Evolutionary conservation across 2,113 vertebrate genomes (phyloP).

Genomic region (Gila orcuttii): DNA sequence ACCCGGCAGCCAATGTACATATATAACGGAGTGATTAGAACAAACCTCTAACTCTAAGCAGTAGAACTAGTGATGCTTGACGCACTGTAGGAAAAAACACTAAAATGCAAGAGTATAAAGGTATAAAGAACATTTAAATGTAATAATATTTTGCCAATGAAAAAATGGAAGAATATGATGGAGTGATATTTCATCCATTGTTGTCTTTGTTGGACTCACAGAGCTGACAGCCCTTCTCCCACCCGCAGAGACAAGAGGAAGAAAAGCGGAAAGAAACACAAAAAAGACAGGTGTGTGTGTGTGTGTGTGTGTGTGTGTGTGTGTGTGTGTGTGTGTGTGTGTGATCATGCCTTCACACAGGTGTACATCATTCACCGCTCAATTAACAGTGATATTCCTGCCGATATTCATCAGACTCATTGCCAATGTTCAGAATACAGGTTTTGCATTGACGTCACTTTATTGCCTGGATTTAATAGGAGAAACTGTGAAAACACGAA

Average conservation of each 20-base stretch:
- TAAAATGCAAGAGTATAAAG: background rate
- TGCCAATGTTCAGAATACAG: no score
- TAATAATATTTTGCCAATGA: background rate
- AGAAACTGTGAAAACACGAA: no score
- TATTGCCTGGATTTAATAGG: no score
- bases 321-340: constrained; percentile 65
- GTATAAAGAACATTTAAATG: background rate
- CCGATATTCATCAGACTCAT: no score
- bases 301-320: constrained; percentile 67
- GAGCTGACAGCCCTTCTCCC: constrained; percentile 89
- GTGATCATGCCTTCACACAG: constrained; percentile 47
- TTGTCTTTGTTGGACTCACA: constrained; percentile 62
- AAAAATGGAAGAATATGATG: background rate
- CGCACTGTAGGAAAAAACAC: background rate
- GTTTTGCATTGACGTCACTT: no score
- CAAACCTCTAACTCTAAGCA: background rate
- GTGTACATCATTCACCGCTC: no score
- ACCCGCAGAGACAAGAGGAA: constrained; percentile 92
- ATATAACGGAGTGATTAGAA: no score
- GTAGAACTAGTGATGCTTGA: background rate
- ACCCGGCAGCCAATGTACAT: no score
- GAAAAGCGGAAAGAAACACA: constrained; percentile 91
- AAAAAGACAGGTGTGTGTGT: constrained; percentile 85
- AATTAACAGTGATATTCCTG: no score
- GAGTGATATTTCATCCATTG: background rate